These are phyloP conservation scores for Gopherus flavomarginatus DNA, from an alignment of 2,113 vertebrate species.

Conservation along the genomic window DNA sequence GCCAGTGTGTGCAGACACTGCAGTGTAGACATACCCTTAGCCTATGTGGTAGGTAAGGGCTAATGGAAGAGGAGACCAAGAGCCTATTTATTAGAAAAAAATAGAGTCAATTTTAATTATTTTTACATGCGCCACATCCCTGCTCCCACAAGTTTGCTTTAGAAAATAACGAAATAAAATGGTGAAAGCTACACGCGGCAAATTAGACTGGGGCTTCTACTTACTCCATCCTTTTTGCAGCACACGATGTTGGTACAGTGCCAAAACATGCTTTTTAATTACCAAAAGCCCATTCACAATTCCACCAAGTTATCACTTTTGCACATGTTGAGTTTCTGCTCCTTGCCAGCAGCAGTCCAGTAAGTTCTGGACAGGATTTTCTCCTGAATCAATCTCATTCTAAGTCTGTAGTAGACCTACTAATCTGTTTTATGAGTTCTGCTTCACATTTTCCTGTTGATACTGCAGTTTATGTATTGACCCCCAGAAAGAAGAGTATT, in stretches of 20 bases:
- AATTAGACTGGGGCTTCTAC: neutral
- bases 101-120: neutral
- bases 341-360: slow-evolving; percentile 65
- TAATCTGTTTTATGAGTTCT: slow-evolving; percentile 66
- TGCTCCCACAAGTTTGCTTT: slow-evolving; percentile 27
- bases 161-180: slow-evolving; percentile 39
- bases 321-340: slow-evolving; percentile 61
- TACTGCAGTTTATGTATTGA: slow-evolving; percentile 58
- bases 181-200: neutral
- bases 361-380: slow-evolving; percentile 64
- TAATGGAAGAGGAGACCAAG: neutral
- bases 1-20: no score
- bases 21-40: neutral
- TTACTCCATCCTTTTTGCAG: slow-evolving; percentile 20
- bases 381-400: slow-evolving; percentile 56
- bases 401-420: slow-evolving; percentile 31
- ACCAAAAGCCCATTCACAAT: slow-evolving; percentile 55
- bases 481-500: slow-evolving; percentile 45
- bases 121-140: neutral
- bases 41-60: neutral
- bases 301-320: slow-evolving; percentile 61
- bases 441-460: slow-evolving; percentile 63
- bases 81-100: neutral
- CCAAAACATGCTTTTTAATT: slow-evolving; percentile 34
- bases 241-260: neutral